Base-by-base conservation (phyloP, 1,140 invertebrate genomes). In the Dendroctonus valens region DNA sequence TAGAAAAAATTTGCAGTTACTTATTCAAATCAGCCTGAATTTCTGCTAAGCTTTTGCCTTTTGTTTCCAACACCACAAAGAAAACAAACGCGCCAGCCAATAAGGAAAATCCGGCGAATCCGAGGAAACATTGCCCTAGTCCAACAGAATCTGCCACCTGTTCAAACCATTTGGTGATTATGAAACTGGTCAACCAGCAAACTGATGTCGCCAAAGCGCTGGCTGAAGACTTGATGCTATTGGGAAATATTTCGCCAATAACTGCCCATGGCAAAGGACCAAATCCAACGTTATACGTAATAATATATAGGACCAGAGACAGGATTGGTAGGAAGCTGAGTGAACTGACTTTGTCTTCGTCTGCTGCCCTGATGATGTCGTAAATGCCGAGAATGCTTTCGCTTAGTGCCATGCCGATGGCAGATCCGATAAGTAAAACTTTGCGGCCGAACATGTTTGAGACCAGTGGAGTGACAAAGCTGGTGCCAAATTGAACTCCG, bases 181-280 rank as follows among this genome's bases (percentile, higher is more conserved):
- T 62, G 76, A 95, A 96, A 0, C 86, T 88, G 46, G 90, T 77
- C 0, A 84, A 72, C 92, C 93, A 96, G 72, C 90, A 93, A 58
- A 87, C 81, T 44, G 85, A 84, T 0, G 91, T 86, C 0, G 89
- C 88, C 5, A 93, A 80, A 0, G 89, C 85, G 1, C 88, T 87
- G 2, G 90, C 91, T 3, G 85, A 78, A 0, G 89, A 87, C 74
- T 91, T 89, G 2, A 91, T 86, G 69, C 88, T 86, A 0, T 86
- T 80, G 0, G 92, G 86, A 70, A 93, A 91, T 69, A 94, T 84
- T 77, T 95, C 91, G 2, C 87, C 88, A 82, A 92, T 87, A 39
- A 95, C 83, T 0, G 91, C 85, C 91, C 92, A 93, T 0, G 91
- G 90, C 7, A 94, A 77, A 0, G 92, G 90, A 0, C 92, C 92